Percentiles rank a stretch among this genome's conserved stretches.
Evolutionary conservation across 1,140 invertebrate species (phyloP).

Genomic region (Drosophila ercepeae): DNA sequence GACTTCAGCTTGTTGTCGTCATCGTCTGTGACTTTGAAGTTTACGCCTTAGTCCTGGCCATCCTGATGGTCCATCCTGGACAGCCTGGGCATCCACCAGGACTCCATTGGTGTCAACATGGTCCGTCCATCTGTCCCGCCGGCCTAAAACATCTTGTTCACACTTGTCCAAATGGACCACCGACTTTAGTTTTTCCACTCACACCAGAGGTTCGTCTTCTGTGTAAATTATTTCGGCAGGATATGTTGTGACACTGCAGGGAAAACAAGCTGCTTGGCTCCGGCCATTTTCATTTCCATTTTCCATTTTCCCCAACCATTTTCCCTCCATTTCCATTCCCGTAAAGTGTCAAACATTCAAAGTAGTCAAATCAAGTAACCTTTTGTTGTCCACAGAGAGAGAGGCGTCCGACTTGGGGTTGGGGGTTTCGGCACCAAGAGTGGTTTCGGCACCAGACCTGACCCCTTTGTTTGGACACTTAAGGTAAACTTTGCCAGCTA

Average conservation of each 20-base stretch:
- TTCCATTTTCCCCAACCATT: not conserved
- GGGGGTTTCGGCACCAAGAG: not conserved
- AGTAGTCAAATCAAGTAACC: constrained; percentile 84
- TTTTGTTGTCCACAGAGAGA: constrained; percentile 64
- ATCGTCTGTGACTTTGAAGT: constrained; percentile 70
- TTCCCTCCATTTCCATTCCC: constrained; percentile 14
- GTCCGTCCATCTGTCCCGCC: constrained; percentile 59
- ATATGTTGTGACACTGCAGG: constrained; percentile 74
- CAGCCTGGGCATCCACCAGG: constrained; percentile 23
- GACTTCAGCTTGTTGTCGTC: constrained; percentile 6
- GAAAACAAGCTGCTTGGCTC: constrained; percentile 73
- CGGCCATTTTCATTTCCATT: constrained; percentile 20
- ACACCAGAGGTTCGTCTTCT: constrained; percentile 3
- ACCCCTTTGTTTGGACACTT: constrained; percentile 77
- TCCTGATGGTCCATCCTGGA: not conserved
- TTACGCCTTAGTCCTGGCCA: constrained; percentile 26
- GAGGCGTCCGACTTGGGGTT: not conserved
- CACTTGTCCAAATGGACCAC: constrained; percentile 72
- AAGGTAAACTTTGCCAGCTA: constrained; percentile 83
- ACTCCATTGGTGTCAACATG: constrained; percentile 74
- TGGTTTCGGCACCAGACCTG: not conserved
- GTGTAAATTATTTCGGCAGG: constrained; percentile 78
- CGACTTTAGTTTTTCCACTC: constrained; percentile 38
- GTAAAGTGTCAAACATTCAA: constrained; percentile 84
- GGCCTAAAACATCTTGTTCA: constrained; percentile 81